Percentiles rank a stretch among this genome's conserved stretches.
phyloP scores from a whole-genome alignment of 1,140 invertebrate species.

The Cylas formicarius region DNA sequence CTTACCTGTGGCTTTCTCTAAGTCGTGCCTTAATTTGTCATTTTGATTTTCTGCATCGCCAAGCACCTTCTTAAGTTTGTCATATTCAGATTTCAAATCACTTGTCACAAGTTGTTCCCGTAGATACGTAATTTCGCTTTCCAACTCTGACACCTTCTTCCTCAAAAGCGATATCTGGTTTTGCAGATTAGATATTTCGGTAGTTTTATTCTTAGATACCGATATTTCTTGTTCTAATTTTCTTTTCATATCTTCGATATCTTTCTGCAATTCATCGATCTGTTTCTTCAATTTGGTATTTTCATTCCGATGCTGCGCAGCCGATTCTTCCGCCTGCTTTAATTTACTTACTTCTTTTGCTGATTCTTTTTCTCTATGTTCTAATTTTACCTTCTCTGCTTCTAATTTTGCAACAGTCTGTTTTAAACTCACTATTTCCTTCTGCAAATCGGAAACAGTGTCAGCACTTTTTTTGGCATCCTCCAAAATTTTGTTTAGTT shows the following conservation, averaged over 20 bases:
- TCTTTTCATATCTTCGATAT: slow-evolving; percentile 18
- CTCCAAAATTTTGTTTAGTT: slow-evolving; percentile 19
- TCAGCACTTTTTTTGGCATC: slow-evolving; percentile 9
- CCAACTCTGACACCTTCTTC: slow-evolving; percentile 12
- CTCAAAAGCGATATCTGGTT: slow-evolving; percentile 8
- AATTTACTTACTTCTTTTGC: slow-evolving; percentile 19
- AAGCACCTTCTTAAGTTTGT: slow-evolving; percentile 13
- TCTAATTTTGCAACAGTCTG: slow-evolving; percentile 14
- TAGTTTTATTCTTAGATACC: slow-evolving; percentile 2
- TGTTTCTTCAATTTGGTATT: slow-evolving; percentile 18
- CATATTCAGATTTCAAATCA: slow-evolving; percentile 7
- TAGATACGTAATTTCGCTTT: slow-evolving; percentile 16
- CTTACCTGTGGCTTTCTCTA: slow-evolving; percentile 11
- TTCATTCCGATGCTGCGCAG: slow-evolving; percentile 12
- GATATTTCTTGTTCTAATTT: slow-evolving; percentile 15
- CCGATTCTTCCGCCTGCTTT: slow-evolving; percentile 8
- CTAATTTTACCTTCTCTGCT: slow-evolving; percentile 9
- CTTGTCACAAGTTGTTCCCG: slow-evolving; percentile 2
- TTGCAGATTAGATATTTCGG: slow-evolving; percentile 2
- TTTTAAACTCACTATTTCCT: slow-evolving; percentile 16
- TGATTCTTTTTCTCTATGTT: slow-evolving; percentile 20
- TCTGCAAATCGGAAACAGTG: slow-evolving; percentile 8
- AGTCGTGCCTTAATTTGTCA: slow-evolving; percentile 16
- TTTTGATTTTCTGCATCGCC: slow-evolving; percentile 19
- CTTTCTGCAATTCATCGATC: slow-evolving; percentile 14